Base-by-base conservation (phyloP, 2,888 invertebrate genomes). In the Tinea pellionella region DNA sequence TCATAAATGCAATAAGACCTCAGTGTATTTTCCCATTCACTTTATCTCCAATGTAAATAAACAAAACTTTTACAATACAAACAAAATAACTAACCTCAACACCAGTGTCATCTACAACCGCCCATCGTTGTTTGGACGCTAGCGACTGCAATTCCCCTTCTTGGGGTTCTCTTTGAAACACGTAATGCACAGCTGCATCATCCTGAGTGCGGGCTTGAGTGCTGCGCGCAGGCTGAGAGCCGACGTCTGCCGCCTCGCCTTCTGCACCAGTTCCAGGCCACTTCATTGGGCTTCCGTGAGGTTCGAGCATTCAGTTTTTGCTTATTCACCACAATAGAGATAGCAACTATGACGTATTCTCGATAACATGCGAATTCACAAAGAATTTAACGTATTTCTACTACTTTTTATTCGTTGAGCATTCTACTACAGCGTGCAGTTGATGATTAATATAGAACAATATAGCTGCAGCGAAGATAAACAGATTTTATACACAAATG, bases 161-260 rank as follows among this genome's bases (percentile, higher is more conserved):
- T 65, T 92, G 92, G 65, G 93, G 93, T 64, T 93, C 92, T 66
- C 94, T 83, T 77, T 96, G 96, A 78, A 95, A 97, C 67, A 96
- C 95, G 80, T 97, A 97, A 71, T 96, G 95, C 67, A 96, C 96
- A 78, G 94, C 93, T 64, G 96, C 96, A 89, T 97, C 97, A 80
- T 97, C 96, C 82, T 94, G 94, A 64, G 93, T 88, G 71, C 93
- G 91, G 81, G 89, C 90, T 79, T 90, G 92, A 73, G 89, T 90
- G 78, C 86, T 89, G 81, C 90, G 89, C 73, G 90, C 90, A 89
- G 89, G 92, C 79, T 86, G 86, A 71, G 85, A 71, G 65, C 78
- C 80, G 65, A 83, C 80, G 72, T 87, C 87, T 64, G 84, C 87
- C 77, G 77, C 77, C 89, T 90, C 86, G 89, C 91, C 92, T 83